Evolutionary conservation across 2,113 vertebrate genomes (phyloP), one percentile per base, ranked within the genome.

Genomic region (Arothron firmamentum): DNA sequence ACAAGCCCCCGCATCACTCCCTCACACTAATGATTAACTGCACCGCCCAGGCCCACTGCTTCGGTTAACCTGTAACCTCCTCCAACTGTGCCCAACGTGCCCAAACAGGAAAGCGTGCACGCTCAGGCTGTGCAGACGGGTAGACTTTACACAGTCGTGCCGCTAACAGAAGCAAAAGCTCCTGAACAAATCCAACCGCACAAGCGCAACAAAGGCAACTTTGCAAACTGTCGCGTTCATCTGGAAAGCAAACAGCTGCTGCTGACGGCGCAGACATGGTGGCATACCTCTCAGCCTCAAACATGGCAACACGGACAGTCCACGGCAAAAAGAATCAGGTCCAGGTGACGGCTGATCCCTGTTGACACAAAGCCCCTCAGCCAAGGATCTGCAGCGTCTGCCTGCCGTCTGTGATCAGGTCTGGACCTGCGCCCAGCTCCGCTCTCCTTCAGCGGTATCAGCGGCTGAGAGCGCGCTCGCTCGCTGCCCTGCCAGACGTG

Each of bases 281-380:
- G 55, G 81, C 88, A 13, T 89, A 90, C 90, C 90, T 90, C 78
- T 87, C 78, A 56, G 86, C 80, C 62, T 83, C 47, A 74, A 74
- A 89, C 87, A 89, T 90, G 75, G 58, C 49, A 28, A 65, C 59
- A 48, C 45, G 16, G 53, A 58, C 17, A 42, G 48, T 78, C 80
- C 52, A 16, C 14, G 56, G 57, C 31, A 16, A 65, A 79, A 82
- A 74, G 8, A 68, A 78, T 65, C 61, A 55, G 6, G 48, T 87
- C 80, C 84, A 62, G 70, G 65, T 72, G 73, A 82, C 58, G 20
- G 71, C 45, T 47, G 15, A 47, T 17, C 56, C 56, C 31, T 5
- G 48, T 15, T 4, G 78, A 80, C 62, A 64, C 46, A 56, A 70
- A 75, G 68, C 74, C 74, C 34, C 34, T 38, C 34, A 38, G 62